Percentiles rank a stretch among this genome's conserved stretches.
phyloP scores from a whole-genome alignment of 2,113 vertebrate species.

The Pelmatolapia mariae region DNA sequence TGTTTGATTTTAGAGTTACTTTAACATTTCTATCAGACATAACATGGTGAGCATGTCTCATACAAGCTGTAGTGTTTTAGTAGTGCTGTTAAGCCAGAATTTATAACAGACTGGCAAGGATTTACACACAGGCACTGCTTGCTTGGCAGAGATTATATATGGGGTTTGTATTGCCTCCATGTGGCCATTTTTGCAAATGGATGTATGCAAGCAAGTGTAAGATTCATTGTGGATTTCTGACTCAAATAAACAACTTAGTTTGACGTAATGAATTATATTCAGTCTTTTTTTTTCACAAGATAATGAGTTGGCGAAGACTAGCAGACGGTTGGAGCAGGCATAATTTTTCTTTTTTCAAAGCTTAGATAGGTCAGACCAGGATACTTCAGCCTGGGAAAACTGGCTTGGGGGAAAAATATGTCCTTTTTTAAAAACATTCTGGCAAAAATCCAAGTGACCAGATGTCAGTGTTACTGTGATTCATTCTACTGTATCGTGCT shows the following conservation, averaged over 20 bases:
- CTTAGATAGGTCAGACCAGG: slow-evolving; percentile 20
- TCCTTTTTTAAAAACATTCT: slow-evolving; percentile 16
- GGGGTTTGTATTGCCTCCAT: slow-evolving; percentile 46
- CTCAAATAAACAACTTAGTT: not conserved
- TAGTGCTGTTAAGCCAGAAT: not conserved
- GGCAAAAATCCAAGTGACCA: slow-evolving; percentile 7
- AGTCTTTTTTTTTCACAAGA: not conserved
- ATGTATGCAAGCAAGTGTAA: not conserved
- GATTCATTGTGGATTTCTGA: not conserved
- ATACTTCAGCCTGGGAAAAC: slow-evolving; percentile 28
- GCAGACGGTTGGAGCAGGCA: not conserved
- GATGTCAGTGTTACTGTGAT: not conserved
- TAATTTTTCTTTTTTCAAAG: not conserved
- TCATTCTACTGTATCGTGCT: not conserved
- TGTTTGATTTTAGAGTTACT: not conserved
- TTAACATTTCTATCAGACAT: not conserved
- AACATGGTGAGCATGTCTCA: not conserved
- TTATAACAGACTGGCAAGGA: slow-evolving; percentile 9
- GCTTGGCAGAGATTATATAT: not conserved
- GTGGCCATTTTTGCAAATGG: slow-evolving; percentile 49
- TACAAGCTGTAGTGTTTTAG: not conserved
- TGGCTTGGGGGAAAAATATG: not conserved
- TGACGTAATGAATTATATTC: not conserved
- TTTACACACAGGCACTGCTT: not conserved
- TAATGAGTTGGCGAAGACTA: not conserved